These are phyloP conservation scores for Microchirus variegatus DNA, from an alignment of 2,797 vertebrate genomes.

Conservation along the genomic window DNA sequence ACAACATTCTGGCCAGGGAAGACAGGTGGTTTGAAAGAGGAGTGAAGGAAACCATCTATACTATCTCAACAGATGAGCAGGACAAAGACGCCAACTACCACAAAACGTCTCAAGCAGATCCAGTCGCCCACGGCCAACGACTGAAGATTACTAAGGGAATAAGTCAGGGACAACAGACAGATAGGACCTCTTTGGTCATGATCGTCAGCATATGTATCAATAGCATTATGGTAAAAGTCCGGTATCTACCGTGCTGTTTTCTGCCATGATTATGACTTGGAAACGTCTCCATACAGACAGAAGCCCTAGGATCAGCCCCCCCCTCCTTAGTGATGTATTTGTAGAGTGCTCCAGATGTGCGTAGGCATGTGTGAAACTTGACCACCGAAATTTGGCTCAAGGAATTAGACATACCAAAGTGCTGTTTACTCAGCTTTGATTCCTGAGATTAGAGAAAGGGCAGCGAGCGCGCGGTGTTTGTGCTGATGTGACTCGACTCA, in stretches of 20 bases:
- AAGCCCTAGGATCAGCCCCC: conserved; percentile 60
- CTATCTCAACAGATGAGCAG: no score
- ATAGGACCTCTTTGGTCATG: no score
- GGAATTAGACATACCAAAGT: conserved; percentile 70
- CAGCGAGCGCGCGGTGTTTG: conserved; percentile 46
- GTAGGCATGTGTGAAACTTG: conserved; percentile 76
- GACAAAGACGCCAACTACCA: no score
- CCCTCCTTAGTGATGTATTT: conserved; percentile 59
- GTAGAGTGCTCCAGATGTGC: conserved; percentile 69
- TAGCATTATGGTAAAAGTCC: conserved; percentile 4
- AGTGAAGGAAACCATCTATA: no score
- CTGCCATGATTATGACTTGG: conserved; percentile 45
- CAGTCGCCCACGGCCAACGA: no score
- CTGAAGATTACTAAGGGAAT: no score
- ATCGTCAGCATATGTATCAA: no score
- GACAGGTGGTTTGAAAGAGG: no score
- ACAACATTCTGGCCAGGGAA: no score
- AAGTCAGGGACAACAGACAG: no score
- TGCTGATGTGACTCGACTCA: conserved; percentile 53
- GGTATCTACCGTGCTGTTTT: conserved; percentile 47
- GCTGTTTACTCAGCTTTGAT: conserved; percentile 82
- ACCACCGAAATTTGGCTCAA: conserved; percentile 65
- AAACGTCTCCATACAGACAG: conserved; percentile 67
- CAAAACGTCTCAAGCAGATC: no score
- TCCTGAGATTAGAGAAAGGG: conserved; percentile 75